phyloP scores from a whole-genome alignment of 2,113 vertebrate species.

The Blennius ocellaris region DNA sequence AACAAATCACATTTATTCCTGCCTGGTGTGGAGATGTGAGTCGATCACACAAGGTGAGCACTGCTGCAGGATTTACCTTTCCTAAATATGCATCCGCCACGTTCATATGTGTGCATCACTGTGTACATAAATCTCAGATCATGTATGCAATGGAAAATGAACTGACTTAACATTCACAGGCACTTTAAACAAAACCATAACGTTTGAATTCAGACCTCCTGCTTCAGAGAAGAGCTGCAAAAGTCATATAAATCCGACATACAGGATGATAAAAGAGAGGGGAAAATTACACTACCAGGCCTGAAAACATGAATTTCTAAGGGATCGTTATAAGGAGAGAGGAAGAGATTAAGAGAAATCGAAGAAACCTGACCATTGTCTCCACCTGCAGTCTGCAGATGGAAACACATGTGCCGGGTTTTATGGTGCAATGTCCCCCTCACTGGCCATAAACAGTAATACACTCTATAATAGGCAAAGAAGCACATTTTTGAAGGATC shows the following conservation, averaged over 20 bases:
- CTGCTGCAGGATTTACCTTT: slow-evolving; percentile 11
- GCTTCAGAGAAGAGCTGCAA: background rate
- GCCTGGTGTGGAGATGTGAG: slow-evolving; percentile 49
- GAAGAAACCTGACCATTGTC: slow-evolving; percentile 21
- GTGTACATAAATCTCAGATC: background rate
- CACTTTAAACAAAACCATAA: background rate
- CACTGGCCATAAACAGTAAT: slow-evolving; percentile 43
- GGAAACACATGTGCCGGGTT: slow-evolving; percentile 2
- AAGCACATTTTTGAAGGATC: background rate
- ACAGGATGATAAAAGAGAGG: background rate
- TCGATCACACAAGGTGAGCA: slow-evolving; percentile 56
- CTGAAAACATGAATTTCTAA: slow-evolving; percentile 20
- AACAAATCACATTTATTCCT: slow-evolving; percentile 77
- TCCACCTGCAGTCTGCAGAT: slow-evolving; percentile 46
- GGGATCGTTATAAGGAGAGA: slow-evolving; percentile 10
- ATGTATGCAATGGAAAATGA: slow-evolving; percentile 1
- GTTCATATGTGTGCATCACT: slow-evolving; percentile 2
- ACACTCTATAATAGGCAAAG: background rate
- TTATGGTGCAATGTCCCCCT: slow-evolving; percentile 45
- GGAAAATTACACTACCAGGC: background rate
- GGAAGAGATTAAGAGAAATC: background rate
- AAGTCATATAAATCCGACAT: slow-evolving; percentile 7
- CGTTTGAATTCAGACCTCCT: background rate
- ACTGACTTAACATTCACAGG: background rate
- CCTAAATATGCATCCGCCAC: slow-evolving; percentile 20